Evolutionary conservation across 2,888 invertebrate species (phyloP).

Genomic region (Chaitophorus viminalis): DNA sequence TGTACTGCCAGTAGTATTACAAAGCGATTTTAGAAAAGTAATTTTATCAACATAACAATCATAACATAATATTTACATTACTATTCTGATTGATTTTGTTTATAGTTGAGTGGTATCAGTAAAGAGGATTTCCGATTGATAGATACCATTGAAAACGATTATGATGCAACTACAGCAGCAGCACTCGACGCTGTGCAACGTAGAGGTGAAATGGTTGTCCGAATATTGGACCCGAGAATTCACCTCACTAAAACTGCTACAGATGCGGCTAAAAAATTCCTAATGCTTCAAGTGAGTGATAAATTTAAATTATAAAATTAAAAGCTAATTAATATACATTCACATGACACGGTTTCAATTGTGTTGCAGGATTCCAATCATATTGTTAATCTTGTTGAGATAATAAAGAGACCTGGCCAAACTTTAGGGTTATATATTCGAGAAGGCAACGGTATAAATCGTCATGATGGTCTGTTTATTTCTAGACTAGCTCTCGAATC

Average conservation of each 20-base stretch:
- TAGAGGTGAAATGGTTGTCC: conserved; percentile 91
- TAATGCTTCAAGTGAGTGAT: conserved; percentile 77
- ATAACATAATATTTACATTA: conserved; percentile 1
- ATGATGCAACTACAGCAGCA: conserved; percentile 91
- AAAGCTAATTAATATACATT: conserved; percentile 26
- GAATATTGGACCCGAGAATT: conserved; percentile 83
- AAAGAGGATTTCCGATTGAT: conserved; percentile 97
- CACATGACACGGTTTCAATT: conserved; percentile 14
- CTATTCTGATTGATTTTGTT: conserved; percentile 63
- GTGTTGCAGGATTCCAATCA: conserved; percentile 76
- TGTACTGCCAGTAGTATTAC: conserved; percentile 83
- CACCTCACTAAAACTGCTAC: conserved; percentile 87
- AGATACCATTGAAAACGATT: conserved; percentile 95
- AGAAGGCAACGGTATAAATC: conserved; percentile 96
- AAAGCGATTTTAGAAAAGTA: conserved; percentile 93
- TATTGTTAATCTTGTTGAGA: conserved; percentile 92
- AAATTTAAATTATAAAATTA: not conserved
- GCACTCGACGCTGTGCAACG: conserved; percentile 92
- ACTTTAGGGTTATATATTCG: conserved; percentile 97
- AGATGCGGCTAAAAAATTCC: conserved; percentile 88
- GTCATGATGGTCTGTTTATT: conserved; percentile 97
- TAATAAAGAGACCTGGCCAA: conserved; percentile 98
- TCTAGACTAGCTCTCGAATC: conserved; percentile 95
- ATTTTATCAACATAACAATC: conserved; percentile 17
- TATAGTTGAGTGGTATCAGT: conserved; percentile 92